Base-by-base conservation (phyloP, 2,797 vertebrate species). In the Danio choprae region DNA sequence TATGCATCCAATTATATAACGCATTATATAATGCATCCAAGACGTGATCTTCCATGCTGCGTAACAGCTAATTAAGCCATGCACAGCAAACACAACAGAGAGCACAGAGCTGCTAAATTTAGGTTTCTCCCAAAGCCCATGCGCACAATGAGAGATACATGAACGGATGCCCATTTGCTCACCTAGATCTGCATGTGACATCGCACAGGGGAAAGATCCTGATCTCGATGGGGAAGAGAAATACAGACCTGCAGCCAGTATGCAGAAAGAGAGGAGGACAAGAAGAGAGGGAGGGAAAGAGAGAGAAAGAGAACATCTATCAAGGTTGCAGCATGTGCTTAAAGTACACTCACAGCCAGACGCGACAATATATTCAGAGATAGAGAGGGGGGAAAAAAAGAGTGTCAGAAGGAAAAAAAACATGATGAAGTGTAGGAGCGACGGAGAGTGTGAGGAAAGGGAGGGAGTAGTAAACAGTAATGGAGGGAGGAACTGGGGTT, bases 1-100 rank as follows among this genome's bases (percentile, higher is more conserved):
- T 91, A 90, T 92, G 90, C 88, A 92, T 89, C 83, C 82, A 86
- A 91, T 93, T 91, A 93, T 89, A 90, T 92, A 93, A 94, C 76
- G 13, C 48, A 71, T 87, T 86, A 87, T 86, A 84, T 89, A 87
- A 87, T 74, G 77, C 83, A 82, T 46, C 29, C 18, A 68, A 83
- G 53, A 56, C 58, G 48, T 41, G 70, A 75, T 71, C 80, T 55
- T 55, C 72, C 82, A 85, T 82, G 85, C 87, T 87, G 83, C 82
- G 86, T 81, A 86, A 81, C 29, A 80, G 86, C 88, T 93, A 92
- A 93, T 90, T 91, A 91, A 91, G 88, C 85, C 84, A 85, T 86
- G 87, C 81, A 86, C 43, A 81, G 81, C 81, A 77, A 86, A 87
- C 84, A 88, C 79, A 88, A 86, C 86, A 89, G 59, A 59, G 70